These are phyloP conservation scores for Etia nguti DNA, from an alignment of 2,113 vertebrate genomes.

Conservation along the genomic window DNA sequence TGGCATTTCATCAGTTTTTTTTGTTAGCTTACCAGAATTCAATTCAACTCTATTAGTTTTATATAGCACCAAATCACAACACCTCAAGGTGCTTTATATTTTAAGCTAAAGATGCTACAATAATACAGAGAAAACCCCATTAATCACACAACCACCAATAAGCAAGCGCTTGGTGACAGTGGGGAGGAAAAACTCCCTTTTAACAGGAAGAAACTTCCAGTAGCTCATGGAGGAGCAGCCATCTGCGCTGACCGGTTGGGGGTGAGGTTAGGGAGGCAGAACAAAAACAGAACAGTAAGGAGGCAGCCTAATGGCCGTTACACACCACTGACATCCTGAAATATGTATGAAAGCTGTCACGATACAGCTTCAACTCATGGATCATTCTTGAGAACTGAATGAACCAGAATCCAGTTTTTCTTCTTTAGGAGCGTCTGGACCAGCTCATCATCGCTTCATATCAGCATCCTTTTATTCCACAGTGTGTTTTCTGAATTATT, in stretches of 20 bases:
- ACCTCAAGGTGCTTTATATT: not conserved
- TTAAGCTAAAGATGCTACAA: not conserved
- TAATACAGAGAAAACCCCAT: not conserved
- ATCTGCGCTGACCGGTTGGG: not conserved
- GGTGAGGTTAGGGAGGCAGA: accelerated
- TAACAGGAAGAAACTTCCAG: not conserved
- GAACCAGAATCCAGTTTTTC: not conserved
- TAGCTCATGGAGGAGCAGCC: not conserved
- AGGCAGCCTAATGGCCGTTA: not conserved
- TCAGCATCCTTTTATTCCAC: not conserved
- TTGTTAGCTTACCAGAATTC: not conserved
- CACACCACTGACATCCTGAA: too few species aligned
- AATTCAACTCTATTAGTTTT: not conserved
- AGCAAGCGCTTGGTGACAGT: not conserved
- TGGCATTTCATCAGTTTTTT: not conserved
- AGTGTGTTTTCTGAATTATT: not conserved
- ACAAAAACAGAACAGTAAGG: not conserved
- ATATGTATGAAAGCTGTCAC: too few species aligned
- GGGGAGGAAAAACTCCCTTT: not conserved
- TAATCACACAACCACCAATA: not conserved
- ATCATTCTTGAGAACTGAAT: too few species aligned
- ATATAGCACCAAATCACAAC: not conserved
- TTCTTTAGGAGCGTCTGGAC: not conserved
- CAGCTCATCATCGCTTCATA: not conserved
- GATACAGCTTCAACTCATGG: too few species aligned